Base-by-base conservation (phyloP, 2,888 invertebrate genomes). In the Notodonta ziczac region DNA sequence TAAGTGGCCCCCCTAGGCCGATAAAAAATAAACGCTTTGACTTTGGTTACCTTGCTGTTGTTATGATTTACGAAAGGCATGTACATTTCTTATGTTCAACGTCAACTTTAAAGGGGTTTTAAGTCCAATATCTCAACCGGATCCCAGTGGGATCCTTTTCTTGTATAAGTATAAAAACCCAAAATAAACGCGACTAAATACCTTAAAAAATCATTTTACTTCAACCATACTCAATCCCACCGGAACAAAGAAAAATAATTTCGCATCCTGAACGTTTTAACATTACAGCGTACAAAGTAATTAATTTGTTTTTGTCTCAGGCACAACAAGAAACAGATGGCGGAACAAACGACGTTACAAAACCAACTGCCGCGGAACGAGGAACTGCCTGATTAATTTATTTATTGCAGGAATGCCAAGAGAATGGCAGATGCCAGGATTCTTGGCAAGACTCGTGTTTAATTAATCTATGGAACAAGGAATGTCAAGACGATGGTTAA, bases 301-400 rank as follows among this genome's bases (percentile, higher is more conserved):
- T 50, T 50, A 50, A 16, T 50, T 50, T 16, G 50, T 16, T 50
- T 16, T 16, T 16, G 50, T 50, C 50, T 16, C 9, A 5, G 50
- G 16, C 50, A 16, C 16, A 52, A 52, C 52, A 32, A 13, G 52
- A 13, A 52, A 52, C 52, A 52, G 52, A 52, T 52, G 52, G 52
- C 52, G 7, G 52, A 16, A 12, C 24, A 13, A 52, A 32, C 32
- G 51, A 16, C 10, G 32, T 32, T 12, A 50, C 50, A 50, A 16
- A 50, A 16, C 50, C 50, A 16, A 50, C 50, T 16, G 16, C 50
- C 50, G 16, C 16, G 50, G 4, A 16, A 32, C 52, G 32, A 32
- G 52, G 32, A 32, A 3, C 32, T 32, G 52, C 10, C 52, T 52
- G 32, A 32, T 52, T 52, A 52, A 52, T 52, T 24, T 52, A 52